Conservation (phyloP, 2,888 invertebrate species). For the Panorpa germanica region DNA sequence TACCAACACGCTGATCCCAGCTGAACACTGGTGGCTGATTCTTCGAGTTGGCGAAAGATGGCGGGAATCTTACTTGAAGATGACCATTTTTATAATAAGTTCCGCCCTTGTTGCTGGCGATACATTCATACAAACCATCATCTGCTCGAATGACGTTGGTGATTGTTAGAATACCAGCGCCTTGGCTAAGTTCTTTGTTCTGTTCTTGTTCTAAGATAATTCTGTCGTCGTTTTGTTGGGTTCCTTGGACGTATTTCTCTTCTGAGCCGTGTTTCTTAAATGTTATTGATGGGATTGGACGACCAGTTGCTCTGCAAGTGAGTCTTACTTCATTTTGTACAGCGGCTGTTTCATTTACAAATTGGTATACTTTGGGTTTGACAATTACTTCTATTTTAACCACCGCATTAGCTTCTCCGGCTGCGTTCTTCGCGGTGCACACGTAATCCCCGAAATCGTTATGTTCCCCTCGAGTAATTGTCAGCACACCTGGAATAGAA, state of each 20-base stretch:
- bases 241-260: slow-evolving; percentile 41
- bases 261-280: slow-evolving; percentile 56
- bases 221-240: slow-evolving; percentile 43
- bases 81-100: slow-evolving; percentile 61
- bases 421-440: slow-evolving; percentile 63
- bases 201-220: slow-evolving; percentile 38
- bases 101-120: slow-evolving; percentile 64
- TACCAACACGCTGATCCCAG: slow-evolving; percentile 65
- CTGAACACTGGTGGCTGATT: slow-evolving; percentile 59
- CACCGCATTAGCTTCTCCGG: slow-evolving; percentile 47
- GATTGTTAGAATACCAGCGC: slow-evolving; percentile 49
- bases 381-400: slow-evolving; percentile 55
- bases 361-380: slow-evolving; percentile 62
- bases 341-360: slow-evolving; percentile 49
- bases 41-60: slow-evolving; percentile 53
- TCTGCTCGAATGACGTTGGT: slow-evolving; percentile 44
- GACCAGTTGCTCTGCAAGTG: slow-evolving; percentile 59
- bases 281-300: slow-evolving; percentile 61
- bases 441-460: slow-evolving; percentile 65
- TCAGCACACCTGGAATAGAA: slow-evolving; percentile 51
- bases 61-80: slow-evolving; percentile 63
- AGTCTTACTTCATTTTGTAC: slow-evolving; percentile 42
- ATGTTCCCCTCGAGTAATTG: slow-evolving; percentile 52
- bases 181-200: slow-evolving; percentile 33
- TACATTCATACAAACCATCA: slow-evolving; percentile 78